Evolutionary conservation across 2,113 vertebrate species (phyloP).

Genomic region (Thinocorus orbignyianus): DNA sequence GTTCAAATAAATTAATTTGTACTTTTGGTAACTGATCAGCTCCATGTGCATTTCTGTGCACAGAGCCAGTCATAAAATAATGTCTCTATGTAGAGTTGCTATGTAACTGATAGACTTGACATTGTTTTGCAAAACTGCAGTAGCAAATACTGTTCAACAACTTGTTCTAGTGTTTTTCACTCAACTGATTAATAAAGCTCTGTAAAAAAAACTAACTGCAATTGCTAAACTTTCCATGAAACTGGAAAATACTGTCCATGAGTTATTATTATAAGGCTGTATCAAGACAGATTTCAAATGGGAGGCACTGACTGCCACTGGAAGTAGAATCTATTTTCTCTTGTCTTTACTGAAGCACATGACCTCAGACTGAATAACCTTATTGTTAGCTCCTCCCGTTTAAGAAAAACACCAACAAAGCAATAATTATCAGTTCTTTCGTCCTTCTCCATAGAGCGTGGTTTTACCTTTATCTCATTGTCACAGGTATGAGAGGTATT

Average conservation of each 20-base stretch:
- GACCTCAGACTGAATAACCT: not conserved
- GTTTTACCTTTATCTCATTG: not conserved
- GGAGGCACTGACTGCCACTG: not conserved
- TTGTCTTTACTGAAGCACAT: not conserved
- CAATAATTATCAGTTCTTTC: not conserved
- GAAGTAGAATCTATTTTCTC: not conserved
- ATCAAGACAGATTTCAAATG: not conserved
- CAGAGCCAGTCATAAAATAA: not conserved
- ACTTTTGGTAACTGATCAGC: not conserved
- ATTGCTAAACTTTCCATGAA: not conserved
- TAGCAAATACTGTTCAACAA: not conserved
- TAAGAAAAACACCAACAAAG: not conserved
- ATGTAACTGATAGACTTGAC: not conserved
- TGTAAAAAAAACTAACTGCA: not conserved
- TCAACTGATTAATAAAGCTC: not conserved
- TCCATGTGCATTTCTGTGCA: not conserved
- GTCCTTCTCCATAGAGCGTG: not conserved
- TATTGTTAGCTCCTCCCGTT: not conserved
- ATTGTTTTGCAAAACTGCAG: not conserved
- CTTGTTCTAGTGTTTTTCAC: not conserved
- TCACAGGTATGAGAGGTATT: not conserved
- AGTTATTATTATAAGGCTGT: not conserved
- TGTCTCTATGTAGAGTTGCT: not conserved
- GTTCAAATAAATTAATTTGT: not conserved
- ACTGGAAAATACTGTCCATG: accelerated